Base-by-base conservation (phyloP, 53 echinoderm and acorn worm species). In the Actinopyga echinites region DNA sequence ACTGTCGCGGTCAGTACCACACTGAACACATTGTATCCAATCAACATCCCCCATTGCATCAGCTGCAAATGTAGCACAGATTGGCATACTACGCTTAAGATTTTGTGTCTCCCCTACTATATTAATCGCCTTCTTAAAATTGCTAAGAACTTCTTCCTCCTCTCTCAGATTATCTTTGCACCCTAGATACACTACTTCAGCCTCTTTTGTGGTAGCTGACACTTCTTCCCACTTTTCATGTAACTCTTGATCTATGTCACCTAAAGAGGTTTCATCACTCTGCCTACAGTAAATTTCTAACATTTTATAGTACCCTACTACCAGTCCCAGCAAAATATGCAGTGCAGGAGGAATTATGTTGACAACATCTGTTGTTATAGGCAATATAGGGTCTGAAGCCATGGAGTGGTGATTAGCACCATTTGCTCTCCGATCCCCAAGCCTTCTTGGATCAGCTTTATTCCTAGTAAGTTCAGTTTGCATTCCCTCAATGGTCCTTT, bases 371-470 rank as follows among this genome's bases (percentile, higher is more conserved):
- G 69, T 69, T 15, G 23, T 40, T n/a, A 69, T 69, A 13, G 69
- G 69, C 37, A 69, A 36, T 31, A 69, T 17, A 20, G 35, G 69
- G 36, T 69, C 69, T 10, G 2, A 7, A 20, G 38, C 69, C 32
- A 69, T 36, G 17, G 69, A 69, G 34, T 69, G 69, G 21, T 69
- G 69, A 36, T 69, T 69, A 19, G 69, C 37, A 69, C 69, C 69
- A 69, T 69, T 69, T 35, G 69, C 69, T 23, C 42, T 69, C 8
- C 37, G 20, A 69, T 31, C 34, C 23, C 69, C 29, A 19, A 13
- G 15, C 25, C 65, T 65, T 29, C 65, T 65, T 29, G 65, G 65
- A 65, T 65, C 65, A 26, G 3, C 65, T 30, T 65, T 65, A 25
- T 65, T 65, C 29, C 29, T 22, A 25, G 32, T 30, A 19, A 65